Base-by-base conservation (phyloP, 2,113 vertebrate species). In the Danionella cerebrum region DNA sequence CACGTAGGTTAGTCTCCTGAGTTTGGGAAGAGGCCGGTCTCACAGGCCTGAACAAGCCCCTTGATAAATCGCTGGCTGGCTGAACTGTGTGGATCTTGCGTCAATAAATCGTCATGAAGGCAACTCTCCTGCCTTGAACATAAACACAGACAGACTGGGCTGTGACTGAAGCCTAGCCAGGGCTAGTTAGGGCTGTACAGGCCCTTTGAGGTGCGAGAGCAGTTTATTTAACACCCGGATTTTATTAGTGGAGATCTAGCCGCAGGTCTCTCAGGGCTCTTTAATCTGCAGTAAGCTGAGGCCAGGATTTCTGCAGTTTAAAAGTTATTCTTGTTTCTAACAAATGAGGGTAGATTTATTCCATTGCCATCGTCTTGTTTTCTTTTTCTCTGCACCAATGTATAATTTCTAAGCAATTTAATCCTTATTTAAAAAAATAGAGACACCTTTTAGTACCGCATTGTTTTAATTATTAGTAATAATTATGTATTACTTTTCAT, bases 51-150 rank as follows among this genome's bases (percentile, higher is more conserved):
- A 78, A 75, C 71, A 77, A 72, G 68, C 60, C 60, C 62, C 51
- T 73, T 77, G 82, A 74, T 76, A 83, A 84, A 84, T 83, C 73
- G 58, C 79, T 84, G 78, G 81, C 81, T 77, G 76, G 76, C 79
- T 77, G 73, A 76, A 74, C 77, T 70, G 70, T 70, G 64, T 70
- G 78, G 77, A 69, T 86, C 79, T 83, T 84, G 77, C 82, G 80
- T 87, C 84, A 87, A 78, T 85, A 84, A 80, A 80, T 83, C 76
- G 82, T 82, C 83, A 85, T 75, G 75, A 78, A 71, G 79, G 82
- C 73, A 64, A 80, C 79, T 82, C 77, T 77, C 77, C 73, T 74
- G 65, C 76, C 79, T 82, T 73, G 73, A 83, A 79, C 76, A 77
- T 80, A 82, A 86, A 85, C 81, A 83, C 64, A 78, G 60, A 78